A percentile compares a stretch with the other conserved stretches of the same genome.
phyloP scores from a whole-genome alignment of 92 coral and sea anemone genomes.

The Porites cylindrica region DNA sequence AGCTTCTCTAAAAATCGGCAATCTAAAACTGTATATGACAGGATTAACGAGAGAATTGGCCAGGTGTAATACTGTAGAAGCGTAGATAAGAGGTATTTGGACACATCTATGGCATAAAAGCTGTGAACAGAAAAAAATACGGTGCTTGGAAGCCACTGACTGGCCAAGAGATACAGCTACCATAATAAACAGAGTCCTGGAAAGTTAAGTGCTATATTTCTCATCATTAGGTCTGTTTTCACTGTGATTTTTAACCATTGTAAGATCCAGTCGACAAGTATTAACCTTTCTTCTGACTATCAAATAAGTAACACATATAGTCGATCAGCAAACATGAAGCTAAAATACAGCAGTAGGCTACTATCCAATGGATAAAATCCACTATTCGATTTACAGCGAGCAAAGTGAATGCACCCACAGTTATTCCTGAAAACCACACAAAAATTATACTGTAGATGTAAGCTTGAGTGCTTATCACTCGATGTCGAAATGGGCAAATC shows the following conservation, averaged over 20 bases:
- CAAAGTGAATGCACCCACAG: not conserved
- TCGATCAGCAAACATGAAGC: not conserved
- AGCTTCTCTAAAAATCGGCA: slow-evolving; percentile 10
- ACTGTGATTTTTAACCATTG: too few relatives aligned
- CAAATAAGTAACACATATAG: slow-evolving; percentile 7
- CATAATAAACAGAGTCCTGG: slow-evolving; percentile 20
- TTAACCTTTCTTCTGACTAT: slow-evolving; percentile 1
- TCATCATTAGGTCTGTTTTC: not conserved
- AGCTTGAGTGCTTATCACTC: not conserved
- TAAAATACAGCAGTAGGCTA: not conserved
- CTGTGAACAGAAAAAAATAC: not conserved
- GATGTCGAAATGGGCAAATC: slow-evolving; percentile 38
- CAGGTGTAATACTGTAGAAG: not conserved
- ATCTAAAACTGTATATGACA: slow-evolving; percentile 14
- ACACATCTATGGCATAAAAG: not conserved
- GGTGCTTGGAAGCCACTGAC: slow-evolving; percentile 17
- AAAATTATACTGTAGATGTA: slow-evolving; percentile 1
- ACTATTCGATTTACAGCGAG: not conserved
- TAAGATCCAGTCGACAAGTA: not conserved
- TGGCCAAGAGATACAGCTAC: slow-evolving; percentile 2
- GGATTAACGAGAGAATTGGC: slow-evolving; percentile 28
- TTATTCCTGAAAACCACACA: slow-evolving; percentile 12
- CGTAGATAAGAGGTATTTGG: not conserved
- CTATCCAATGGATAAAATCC: not conserved
- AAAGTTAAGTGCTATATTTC: slow-evolving; percentile 12